Conservation (phyloP, 23 tunicate genomes). For the Styela plicata region DNA sequence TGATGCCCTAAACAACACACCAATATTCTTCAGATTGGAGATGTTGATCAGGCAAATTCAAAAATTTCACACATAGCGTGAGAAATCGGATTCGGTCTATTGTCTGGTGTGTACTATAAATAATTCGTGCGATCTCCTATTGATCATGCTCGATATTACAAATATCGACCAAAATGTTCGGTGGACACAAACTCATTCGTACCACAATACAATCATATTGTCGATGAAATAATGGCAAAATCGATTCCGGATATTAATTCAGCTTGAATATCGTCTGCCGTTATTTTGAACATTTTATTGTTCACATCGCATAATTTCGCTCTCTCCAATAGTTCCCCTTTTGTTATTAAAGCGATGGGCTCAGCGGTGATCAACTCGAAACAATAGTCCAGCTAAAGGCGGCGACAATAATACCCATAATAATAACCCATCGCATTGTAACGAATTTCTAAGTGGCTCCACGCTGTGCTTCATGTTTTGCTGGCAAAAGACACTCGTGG, state of each 20-base stretch:
- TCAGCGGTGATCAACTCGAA: slow-evolving; percentile 18
- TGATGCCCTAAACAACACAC: too few species aligned
- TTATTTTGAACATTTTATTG: neutral
- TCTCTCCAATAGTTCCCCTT: neutral
- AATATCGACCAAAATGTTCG: too few species aligned
- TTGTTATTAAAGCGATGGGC: slow-evolving; percentile 1
- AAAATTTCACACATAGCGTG: too few species aligned
- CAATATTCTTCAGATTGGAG: too few species aligned
- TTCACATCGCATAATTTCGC: slow-evolving; percentile 1
- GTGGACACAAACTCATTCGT: neutral
- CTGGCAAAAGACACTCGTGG: slow-evolving; percentile 24
- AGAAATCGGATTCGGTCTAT: too few species aligned
- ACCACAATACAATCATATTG: neutral
- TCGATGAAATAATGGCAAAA: neutral
- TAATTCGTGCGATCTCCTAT: too few species aligned
- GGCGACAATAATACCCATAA: slow-evolving; percentile 30
- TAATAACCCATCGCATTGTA: slow-evolving; percentile 26
- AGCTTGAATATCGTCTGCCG: neutral
- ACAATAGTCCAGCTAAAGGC: slow-evolving; percentile 18
- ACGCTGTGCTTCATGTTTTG: neutral
- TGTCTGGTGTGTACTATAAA: too few species aligned
- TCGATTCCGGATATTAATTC: neutral
- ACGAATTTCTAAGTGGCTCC: slow-evolving; percentile 30
- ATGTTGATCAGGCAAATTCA: too few species aligned
- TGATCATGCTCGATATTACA: too few species aligned